Conservation (phyloP, 2,888 invertebrate genomes). For the Chydorus sphaericus region DNA sequence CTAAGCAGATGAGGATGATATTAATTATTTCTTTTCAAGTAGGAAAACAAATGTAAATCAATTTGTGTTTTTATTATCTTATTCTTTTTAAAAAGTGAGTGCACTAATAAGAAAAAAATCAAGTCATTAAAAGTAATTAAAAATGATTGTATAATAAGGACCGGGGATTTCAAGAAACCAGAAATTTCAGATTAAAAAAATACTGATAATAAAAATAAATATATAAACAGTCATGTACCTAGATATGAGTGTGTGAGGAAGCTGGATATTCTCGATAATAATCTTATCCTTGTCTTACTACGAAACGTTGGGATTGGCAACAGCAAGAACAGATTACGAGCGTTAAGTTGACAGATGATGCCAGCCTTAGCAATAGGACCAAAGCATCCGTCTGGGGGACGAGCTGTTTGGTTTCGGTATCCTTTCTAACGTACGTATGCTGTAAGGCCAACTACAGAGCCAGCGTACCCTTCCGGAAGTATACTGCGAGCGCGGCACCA, state of each 20-base stretch:
- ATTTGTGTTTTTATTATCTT: too few species aligned
- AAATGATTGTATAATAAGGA: too few species aligned
- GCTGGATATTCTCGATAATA: slow-evolving; percentile 87
- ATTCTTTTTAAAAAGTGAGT: slow-evolving; percentile 49
- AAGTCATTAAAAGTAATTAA: too few species aligned
- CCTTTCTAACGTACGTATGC: slow-evolving; percentile 96
- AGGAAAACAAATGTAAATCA: too few species aligned
- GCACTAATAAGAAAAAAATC: slow-evolving; percentile 83
- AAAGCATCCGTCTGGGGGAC: slow-evolving; percentile 94
- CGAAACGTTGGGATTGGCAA: slow-evolving; percentile 95
- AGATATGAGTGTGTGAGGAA: slow-evolving; percentile 91
- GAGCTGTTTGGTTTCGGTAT: slow-evolving; percentile 87
- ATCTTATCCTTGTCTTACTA: slow-evolving; percentile 98
- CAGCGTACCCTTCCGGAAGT: slow-evolving; percentile 98
- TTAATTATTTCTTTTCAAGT: slow-evolving; percentile 56
- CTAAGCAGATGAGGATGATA: slow-evolving; percentile 46
- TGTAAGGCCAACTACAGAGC: slow-evolving; percentile 94
- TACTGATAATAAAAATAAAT: too few species aligned
- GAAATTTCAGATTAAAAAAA: slow-evolving; percentile 20
- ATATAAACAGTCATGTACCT: too few species aligned
- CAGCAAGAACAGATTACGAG: slow-evolving; percentile 90
- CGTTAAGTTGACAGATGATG: slow-evolving; percentile 96
- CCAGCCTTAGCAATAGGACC: slow-evolving; percentile 98
- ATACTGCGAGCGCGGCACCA: slow-evolving; percentile 96
- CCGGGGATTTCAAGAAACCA: too few species aligned